Percentiles rank a stretch among this genome's conserved stretches.
Evolutionary conservation across 2,797 vertebrate genomes (phyloP).

Genomic region (Nyctalus aviator): DNA sequence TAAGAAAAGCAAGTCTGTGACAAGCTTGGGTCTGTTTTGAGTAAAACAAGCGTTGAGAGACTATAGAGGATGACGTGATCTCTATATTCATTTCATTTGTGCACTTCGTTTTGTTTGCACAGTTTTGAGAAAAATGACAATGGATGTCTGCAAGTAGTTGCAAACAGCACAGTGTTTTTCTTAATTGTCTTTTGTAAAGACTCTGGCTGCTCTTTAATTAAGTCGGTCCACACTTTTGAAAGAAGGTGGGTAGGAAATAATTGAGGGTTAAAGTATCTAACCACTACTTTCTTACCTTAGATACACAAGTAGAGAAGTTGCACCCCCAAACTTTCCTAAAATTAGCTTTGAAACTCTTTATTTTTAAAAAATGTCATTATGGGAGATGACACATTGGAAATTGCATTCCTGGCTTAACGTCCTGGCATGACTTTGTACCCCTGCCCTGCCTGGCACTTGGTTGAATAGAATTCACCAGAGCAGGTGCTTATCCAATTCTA

Average conservation of each 20-base stretch:
- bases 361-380: too few relatives aligned
- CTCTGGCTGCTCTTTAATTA: conserved; percentile 46
- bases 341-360: neutral
- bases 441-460: neutral
- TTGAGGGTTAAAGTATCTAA: conserved; percentile 51
- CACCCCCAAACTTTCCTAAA: neutral
- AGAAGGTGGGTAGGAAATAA: conserved; percentile 43
- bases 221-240: conserved; percentile 46
- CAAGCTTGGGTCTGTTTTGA: neutral
- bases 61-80: neutral
- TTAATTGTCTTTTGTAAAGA: neutral
- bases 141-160: neutral
- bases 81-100: conserved; percentile 49
- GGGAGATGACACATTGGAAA: neutral
- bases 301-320: neutral
- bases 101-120: conserved; percentile 41
- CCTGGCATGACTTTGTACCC: neutral
- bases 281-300: conserved; percentile 7
- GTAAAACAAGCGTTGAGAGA: neutral
- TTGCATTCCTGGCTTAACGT: neutral
- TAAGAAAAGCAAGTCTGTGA: conserved; percentile 23
- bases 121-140: conserved; percentile 54
- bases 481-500: neutral
- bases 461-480: neutral
- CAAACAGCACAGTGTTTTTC: conserved; percentile 46